These are phyloP conservation scores for Drosophila parthenogenetica DNA, from an alignment of 2,888 invertebrate genomes.

Conservation along the genomic window DNA sequence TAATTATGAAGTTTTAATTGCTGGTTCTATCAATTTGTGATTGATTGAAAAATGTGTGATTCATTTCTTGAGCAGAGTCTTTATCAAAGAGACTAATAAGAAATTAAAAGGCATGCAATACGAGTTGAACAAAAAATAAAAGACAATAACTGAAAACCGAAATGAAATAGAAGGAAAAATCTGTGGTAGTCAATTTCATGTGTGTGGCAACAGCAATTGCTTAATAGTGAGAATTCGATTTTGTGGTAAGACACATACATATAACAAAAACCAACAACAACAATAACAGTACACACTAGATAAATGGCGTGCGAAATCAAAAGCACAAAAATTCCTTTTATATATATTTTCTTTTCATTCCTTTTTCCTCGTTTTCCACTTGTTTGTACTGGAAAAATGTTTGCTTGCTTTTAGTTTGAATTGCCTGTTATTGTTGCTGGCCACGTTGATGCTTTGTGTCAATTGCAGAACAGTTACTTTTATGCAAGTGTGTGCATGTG, in stretches of 20 bases:
- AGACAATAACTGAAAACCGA: constrained; percentile 3
- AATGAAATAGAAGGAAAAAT: neutral
- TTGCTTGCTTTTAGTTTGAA: constrained; percentile 60
- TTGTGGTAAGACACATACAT: constrained; percentile 69
- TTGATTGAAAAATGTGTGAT: neutral
- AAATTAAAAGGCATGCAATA: constrained; percentile 66
- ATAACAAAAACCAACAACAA: constrained; percentile 34
- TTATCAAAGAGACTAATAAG: constrained; percentile 51
- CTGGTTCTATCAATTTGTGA: constrained; percentile 4
- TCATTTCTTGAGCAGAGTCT: constrained; percentile 25
- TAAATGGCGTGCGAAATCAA: constrained; percentile 69
- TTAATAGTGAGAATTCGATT: constrained; percentile 83
- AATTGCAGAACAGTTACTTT: constrained; percentile 57
- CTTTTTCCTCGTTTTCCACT: constrained; percentile 12
- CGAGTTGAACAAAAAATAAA: constrained; percentile 38
- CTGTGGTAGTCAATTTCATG: constrained; percentile 3
- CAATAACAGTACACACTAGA: constrained; percentile 38
- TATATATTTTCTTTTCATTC: constrained; percentile 16
- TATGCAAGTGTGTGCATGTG: constrained; percentile 30
- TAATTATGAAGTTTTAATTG: constrained; percentile 41
- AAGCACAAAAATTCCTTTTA: constrained; percentile 50
- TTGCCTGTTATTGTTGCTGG: constrained; percentile 58
- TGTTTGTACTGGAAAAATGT: constrained; percentile 46
- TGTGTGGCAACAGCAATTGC: constrained; percentile 73
- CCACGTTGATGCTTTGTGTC: constrained; percentile 67